Percentiles rank a stretch among this genome's conserved stretches.
Evolutionary conservation across 2,113 vertebrate species (phyloP).

Genomic region (Pluvianellus socialis): DNA sequence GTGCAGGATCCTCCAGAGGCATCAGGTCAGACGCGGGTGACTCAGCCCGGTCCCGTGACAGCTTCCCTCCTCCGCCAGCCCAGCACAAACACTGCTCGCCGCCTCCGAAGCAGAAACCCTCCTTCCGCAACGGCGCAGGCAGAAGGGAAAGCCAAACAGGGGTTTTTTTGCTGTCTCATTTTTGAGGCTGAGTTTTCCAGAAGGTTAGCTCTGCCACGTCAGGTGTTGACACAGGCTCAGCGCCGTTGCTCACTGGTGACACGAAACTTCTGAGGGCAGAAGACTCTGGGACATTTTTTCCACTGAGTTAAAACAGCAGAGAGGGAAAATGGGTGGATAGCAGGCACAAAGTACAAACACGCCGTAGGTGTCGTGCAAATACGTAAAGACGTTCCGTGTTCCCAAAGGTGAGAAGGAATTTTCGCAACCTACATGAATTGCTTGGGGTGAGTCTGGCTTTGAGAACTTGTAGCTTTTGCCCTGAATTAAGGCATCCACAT

Average conservation of each 20-base stretch:
- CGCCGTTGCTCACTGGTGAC: rapidly evolving
- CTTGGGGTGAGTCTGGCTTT: neutral
- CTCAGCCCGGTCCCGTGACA: conserved; percentile 30
- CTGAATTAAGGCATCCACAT: neutral
- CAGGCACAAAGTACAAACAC: neutral
- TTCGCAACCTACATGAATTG: neutral
- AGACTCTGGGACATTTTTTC: neutral
- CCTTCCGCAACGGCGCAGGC: neutral
- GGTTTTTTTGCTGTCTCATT: neutral
- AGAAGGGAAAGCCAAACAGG: neutral
- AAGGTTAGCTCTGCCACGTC: neutral
- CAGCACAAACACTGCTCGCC: rapidly evolving
- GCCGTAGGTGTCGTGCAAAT: rapidly evolving
- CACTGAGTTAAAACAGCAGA: neutral
- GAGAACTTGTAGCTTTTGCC: neutral
- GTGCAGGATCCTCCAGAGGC: neutral
- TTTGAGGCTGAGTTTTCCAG: neutral
- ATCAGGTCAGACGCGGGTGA: neutral
- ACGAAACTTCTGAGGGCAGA: neutral
- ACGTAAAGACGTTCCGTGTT: neutral
- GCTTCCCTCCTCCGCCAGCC: neutral
- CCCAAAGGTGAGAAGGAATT: neutral
- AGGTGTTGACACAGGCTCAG: neutral
- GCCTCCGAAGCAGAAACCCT: neutral
- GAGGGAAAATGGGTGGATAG: rapidly evolving